These are phyloP conservation scores for Biston betularia DNA, from an alignment of 2,888 invertebrate species.

Conservation along the genomic window DNA sequence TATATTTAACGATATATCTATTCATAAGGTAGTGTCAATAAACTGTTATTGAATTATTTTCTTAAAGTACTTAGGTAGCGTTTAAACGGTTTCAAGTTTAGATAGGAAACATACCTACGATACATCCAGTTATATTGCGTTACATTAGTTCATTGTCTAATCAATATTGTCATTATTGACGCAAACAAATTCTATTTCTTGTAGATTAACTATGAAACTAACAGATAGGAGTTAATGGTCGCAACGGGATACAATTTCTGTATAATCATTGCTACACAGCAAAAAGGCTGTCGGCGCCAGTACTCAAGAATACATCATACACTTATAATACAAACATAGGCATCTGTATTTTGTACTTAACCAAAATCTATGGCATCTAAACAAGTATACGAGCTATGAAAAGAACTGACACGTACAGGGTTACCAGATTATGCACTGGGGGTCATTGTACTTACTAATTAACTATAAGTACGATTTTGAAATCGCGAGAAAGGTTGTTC, in stretches of 20 bases:
- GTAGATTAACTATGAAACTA: conserved; percentile 1
- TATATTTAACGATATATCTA: too few relatives aligned
- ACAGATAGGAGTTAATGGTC: conserved; percentile 8
- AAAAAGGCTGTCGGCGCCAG: conserved; percentile 28
- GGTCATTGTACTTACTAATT: too few relatives aligned
- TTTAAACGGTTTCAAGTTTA: too few relatives aligned
- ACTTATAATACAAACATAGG: conserved; percentile 15
- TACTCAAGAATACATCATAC: conserved; percentile 24
- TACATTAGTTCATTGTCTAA: background rate
- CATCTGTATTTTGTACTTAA: background rate
- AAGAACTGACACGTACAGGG: background rate
- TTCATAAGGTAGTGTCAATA: too few relatives aligned
- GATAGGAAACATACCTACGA: background rate
- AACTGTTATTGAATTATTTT: too few relatives aligned
- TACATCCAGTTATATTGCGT: background rate
- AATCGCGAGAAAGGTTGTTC: too few relatives aligned
- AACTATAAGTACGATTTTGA: too few relatives aligned
- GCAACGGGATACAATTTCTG: conserved; percentile 27
- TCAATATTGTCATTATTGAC: background rate
- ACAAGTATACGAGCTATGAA: background rate
- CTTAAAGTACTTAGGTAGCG: too few relatives aligned
- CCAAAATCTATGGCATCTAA: background rate
- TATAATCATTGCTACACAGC: conserved; percentile 29
- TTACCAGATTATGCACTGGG: background rate
- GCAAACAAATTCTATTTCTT: conserved; percentile 3